Evolutionary conservation across 1,140 invertebrate genomes (phyloP).

Genomic region (Bradynema listronoti): DNA sequence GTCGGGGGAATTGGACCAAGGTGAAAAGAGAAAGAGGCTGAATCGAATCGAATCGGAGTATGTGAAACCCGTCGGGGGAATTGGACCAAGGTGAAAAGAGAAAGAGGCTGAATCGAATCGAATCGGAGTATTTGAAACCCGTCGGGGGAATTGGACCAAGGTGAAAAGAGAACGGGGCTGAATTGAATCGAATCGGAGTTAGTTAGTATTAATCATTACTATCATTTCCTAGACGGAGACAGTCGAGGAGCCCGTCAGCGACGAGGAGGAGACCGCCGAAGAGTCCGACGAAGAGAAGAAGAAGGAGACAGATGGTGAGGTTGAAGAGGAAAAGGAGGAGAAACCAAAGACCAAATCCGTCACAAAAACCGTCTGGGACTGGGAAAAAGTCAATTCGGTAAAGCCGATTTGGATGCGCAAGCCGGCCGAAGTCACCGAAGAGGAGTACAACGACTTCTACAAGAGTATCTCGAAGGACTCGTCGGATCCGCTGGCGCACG

Average conservation of each 20-base stretch:
- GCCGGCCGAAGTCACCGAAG: slow-evolving; percentile 73
- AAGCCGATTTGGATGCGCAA: slow-evolving; percentile 97
- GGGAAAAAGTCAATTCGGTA: slow-evolving; percentile 84
- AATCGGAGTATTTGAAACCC: too few relatives aligned
- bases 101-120: too few relatives aligned
- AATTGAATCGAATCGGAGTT: neutral
- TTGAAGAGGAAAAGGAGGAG: slow-evolving; percentile 65
- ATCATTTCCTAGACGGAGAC: slow-evolving; percentile 66
- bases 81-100: too few relatives aligned
- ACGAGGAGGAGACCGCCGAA: slow-evolving; percentile 52
- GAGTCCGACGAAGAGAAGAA: slow-evolving; percentile 63
- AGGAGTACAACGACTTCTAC: slow-evolving; percentile 89
- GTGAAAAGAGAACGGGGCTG: too few relatives aligned
- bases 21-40: too few relatives aligned
- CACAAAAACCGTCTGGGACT: slow-evolving; percentile 95
- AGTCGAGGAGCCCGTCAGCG: slow-evolving; percentile 70
- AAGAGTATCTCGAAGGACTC: slow-evolving; percentile 83
- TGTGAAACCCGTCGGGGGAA: too few relatives aligned
- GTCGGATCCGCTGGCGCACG: slow-evolving; percentile 70
- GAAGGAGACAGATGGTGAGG: slow-evolving; percentile 63
- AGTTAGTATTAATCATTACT: neutral
- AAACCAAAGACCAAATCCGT: slow-evolving; percentile 82
- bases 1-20: too few relatives aligned
- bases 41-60: too few relatives aligned
- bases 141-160: too few relatives aligned